phyloP scores from a whole-genome alignment of 2,113 vertebrate species.

The Suncus etruscus region DNA sequence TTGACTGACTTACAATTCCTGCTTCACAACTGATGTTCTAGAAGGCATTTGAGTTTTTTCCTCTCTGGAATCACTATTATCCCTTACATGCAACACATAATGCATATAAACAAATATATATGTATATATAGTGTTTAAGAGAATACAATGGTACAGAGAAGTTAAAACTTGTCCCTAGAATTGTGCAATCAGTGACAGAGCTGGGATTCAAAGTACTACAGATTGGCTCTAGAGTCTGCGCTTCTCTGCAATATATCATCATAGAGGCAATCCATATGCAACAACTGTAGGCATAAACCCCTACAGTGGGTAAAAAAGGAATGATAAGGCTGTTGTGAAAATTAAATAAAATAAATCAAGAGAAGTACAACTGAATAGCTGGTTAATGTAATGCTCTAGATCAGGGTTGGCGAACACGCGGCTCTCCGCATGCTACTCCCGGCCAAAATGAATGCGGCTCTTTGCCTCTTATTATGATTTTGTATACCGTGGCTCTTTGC shows the following conservation, averaged over 20 bases:
- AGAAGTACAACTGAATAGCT: slow-evolving; percentile 12
- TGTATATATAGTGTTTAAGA: neutral
- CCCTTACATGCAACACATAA: neutral
- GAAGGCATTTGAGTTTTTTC: slow-evolving; percentile 2
- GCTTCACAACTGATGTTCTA: neutral
- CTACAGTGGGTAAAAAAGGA: neutral
- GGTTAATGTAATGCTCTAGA: neutral
- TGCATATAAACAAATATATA: neutral
- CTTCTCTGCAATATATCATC: neutral
- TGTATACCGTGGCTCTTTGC: too few relatives aligned
- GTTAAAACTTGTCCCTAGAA: slow-evolving; percentile 15
- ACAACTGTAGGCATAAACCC: neutral
- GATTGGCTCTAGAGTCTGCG: neutral
- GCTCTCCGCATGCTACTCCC: too few relatives aligned
- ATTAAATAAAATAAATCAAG: neutral
- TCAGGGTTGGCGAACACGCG: too few relatives aligned
- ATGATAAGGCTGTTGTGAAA: neutral
- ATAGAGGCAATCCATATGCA: neutral
- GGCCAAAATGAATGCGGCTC: too few relatives aligned
- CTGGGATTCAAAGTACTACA: neutral
- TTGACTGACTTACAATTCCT: neutral
- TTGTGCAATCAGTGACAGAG: neutral
- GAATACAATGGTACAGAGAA: neutral
- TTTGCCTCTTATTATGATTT: too few relatives aligned
- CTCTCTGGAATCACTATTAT: neutral